Conservation (phyloP, 1,140 invertebrate species). For the Amphibalanus amphitrite region DNA sequence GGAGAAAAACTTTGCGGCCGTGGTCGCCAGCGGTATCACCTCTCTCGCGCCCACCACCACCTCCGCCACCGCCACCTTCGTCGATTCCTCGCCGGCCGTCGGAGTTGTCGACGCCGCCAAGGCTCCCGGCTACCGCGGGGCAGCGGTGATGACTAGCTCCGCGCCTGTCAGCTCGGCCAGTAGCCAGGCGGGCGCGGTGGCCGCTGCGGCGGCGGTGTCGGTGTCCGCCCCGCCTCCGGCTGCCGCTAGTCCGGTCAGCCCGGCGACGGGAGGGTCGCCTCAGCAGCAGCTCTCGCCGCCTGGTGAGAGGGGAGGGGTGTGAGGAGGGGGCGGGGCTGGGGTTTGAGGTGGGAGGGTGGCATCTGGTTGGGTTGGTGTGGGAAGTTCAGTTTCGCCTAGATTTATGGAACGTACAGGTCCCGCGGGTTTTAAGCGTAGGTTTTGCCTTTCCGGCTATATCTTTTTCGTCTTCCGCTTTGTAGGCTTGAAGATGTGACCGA, state of each 20-base stretch:
- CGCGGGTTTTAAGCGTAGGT: too few relatives aligned
- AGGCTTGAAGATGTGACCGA: too few relatives aligned
- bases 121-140: slow-evolving; percentile 56
- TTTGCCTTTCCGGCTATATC: too few relatives aligned
- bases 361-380: too few relatives aligned
- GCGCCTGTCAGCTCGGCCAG: slow-evolving; percentile 11
- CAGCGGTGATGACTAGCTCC: slow-evolving; percentile 11
- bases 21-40: slow-evolving; percentile 11
- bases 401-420: too few relatives aligned
- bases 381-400: too few relatives aligned
- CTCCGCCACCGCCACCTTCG: slow-evolving; percentile 20
- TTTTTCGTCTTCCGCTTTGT: too few relatives aligned
- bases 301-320: neutral
- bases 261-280: neutral
- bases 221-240: neutral
- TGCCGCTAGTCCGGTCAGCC: neutral
- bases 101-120: slow-evolving; percentile 52
- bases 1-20: slow-evolving; percentile 11
- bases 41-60: slow-evolving; percentile 12
- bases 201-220: slow-evolving; percentile 1
- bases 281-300: neutral
- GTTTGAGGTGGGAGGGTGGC: neutral
- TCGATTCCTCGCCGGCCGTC: neutral
- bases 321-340: neutral
- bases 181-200: neutral